phyloP scores from a whole-genome alignment of 1,140 invertebrate genomes.

The Drosophila kanapiae region DNA sequence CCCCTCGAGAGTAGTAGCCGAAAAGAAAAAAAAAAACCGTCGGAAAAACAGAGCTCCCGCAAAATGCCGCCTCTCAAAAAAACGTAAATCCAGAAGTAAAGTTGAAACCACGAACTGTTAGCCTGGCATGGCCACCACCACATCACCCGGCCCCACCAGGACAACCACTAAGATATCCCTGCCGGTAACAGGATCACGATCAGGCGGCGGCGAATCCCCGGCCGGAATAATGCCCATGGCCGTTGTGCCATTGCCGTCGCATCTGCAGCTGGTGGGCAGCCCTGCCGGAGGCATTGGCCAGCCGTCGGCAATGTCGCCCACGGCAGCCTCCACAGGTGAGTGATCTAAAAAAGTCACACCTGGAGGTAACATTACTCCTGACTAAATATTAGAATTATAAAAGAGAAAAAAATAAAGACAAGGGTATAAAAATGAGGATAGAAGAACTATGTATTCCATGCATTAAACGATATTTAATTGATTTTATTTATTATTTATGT shows the following conservation, averaged over 20 bases:
- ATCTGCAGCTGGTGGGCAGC: constrained; percentile 55
- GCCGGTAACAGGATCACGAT: constrained; percentile 7
- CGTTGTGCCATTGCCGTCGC: constrained; percentile 61
- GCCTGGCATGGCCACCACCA: constrained; percentile 43
- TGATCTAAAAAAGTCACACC: no score
- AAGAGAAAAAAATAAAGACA: no score
- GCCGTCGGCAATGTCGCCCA: constrained; percentile 70
- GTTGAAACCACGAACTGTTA: background rate
- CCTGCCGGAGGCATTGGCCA: constrained; percentile 36
- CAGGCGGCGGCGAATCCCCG: constrained; percentile 23
- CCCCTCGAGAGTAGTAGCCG: constrained; percentile 1
- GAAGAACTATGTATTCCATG: background rate
- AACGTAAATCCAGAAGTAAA: constrained; percentile 1
- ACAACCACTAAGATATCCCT: constrained; percentile 41
- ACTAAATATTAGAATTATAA: background rate
- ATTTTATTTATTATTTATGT: background rate
- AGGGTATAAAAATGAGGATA: no score
- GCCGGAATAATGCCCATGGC: constrained; percentile 60
- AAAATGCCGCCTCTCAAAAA: constrained; percentile 20
- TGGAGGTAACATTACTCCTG: no score
- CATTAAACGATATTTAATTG: background rate
- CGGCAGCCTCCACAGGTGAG: constrained; percentile 64
- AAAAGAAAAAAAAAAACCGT: constrained; percentile 21
- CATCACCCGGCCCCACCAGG: constrained; percentile 51
- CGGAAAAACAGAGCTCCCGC: constrained; percentile 24